A percentile compares a stretch with the other conserved stretches of the same genome.
phyloP scores from a whole-genome alignment of 1,140 invertebrate species.

The Drosophila orosa region DNA sequence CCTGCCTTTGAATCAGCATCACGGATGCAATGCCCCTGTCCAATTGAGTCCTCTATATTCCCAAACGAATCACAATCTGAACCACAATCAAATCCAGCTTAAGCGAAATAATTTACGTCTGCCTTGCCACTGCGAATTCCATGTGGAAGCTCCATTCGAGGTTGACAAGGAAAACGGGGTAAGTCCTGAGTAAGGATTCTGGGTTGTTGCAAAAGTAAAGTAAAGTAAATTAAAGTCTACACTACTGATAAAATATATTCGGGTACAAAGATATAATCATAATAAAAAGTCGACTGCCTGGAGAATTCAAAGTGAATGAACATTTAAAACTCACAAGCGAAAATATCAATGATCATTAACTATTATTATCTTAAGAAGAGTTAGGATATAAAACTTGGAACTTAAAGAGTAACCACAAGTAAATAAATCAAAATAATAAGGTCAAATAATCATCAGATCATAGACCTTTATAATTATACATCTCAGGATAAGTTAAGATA shows the following conservation, averaged over 20 bases:
- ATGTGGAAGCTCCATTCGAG: conserved; percentile 61
- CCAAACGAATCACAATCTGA: conserved; percentile 1
- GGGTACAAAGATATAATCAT: background rate
- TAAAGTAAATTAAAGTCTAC: background rate
- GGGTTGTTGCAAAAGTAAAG: background rate
- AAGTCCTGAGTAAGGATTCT: conserved; percentile 28
- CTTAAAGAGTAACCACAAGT: background rate
- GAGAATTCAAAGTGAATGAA: background rate
- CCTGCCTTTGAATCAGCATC: conserved; percentile 21
- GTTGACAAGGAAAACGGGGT: conserved; percentile 62
- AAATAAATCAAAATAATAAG: background rate
- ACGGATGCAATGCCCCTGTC: conserved; percentile 13
- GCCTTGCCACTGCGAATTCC: conserved; percentile 44
- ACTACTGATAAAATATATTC: background rate
- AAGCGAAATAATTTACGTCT: conserved; percentile 25
- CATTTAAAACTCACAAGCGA: background rate
- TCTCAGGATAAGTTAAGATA: background rate
- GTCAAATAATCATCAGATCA: background rate
- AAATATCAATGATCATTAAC: background rate
- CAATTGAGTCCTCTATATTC: conserved; percentile 1
- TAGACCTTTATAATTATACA: background rate
- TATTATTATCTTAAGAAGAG: background rate
- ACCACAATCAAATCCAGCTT: background rate
- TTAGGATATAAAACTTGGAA: background rate
- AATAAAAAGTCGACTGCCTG: background rate